Evolutionary conservation across 2,888 invertebrate genomes (phyloP), one percentile per base, ranked within the genome.

Genomic region (Phania funesta): DNA sequence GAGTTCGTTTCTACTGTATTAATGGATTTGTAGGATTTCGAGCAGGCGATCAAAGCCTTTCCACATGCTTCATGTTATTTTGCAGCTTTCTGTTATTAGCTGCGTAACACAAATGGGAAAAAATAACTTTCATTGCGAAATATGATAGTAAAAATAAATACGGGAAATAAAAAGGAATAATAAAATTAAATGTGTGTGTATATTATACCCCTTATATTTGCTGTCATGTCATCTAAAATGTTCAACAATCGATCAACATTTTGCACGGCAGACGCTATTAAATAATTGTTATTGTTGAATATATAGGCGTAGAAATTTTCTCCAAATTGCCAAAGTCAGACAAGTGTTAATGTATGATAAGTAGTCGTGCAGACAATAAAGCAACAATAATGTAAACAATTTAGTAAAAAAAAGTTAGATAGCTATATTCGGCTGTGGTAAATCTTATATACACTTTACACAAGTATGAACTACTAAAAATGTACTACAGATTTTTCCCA

Each of bases 221-320:
- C 67, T 79, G 52, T 81, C 83, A 70, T 78, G 74, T 65, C 76
- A 75, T 74, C 70, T 32, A 70, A 74, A 65, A 85, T 85, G 87
- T 85, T 84, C 84, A 86, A 85, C 84, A 86, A 89, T 89, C 89
- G 87, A 89, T 88, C 89, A 88, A 86, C 84, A 84, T 70, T 77
- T 74, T 29, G 54, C 75, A 76, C 44, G 29, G 32, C 50, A 18
- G 60, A 44, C 44, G 32, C 54, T 54, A 26, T 44, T 52, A 60
- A 76, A 22, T 52, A 60, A 52, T 68, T 76, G n/a, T 26, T 64
- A 38, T 44, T 70, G 62, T 48, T 52, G 20, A 76, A 32, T 65
- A 67, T 67, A 58, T 41, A 50, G 38, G 24, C 22, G 5, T 44
- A 35, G 24, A 24, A 54, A 11, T 44, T n/a, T n/a, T n/a, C n/a